Conservation (phyloP, 2,797 vertebrate species). For the Clarias platycephalus region DNA sequence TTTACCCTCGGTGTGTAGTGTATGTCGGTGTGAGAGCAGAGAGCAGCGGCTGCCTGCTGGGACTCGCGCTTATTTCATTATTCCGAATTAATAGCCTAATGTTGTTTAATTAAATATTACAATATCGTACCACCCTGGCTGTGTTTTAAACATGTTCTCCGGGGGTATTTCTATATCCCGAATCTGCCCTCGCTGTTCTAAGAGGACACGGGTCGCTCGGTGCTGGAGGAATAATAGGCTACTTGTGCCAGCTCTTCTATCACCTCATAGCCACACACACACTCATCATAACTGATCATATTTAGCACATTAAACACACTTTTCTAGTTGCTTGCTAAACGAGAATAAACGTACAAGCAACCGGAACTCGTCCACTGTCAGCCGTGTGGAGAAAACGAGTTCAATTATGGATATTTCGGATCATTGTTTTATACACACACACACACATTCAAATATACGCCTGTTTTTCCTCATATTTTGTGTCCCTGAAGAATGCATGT, state of each 20-base stretch:
- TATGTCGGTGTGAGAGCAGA: background rate
- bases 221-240: constrained; percentile 46
- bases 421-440: no score
- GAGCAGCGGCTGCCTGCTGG: background rate
- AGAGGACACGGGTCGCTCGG: constrained; percentile 2
- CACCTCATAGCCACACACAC: background rate
- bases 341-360: background rate
- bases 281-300: constrained; percentile 3
- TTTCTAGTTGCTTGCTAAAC: background rate
- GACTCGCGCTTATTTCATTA: background rate
- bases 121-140: background rate
- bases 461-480: background rate
- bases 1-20: background rate
- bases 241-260: constrained; percentile 35
- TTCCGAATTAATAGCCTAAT: no score
- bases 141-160: background rate
- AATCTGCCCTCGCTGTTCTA: background rate
- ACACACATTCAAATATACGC: no score
- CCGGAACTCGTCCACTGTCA: background rate
- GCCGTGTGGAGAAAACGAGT: background rate
- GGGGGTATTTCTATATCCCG: background rate
- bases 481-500: background rate
- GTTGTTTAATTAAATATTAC: no score
- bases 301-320: background rate
- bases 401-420: background rate